phyloP scores from a whole-genome alignment of 2,888 invertebrate species.

The Hartigia nigra region DNA sequence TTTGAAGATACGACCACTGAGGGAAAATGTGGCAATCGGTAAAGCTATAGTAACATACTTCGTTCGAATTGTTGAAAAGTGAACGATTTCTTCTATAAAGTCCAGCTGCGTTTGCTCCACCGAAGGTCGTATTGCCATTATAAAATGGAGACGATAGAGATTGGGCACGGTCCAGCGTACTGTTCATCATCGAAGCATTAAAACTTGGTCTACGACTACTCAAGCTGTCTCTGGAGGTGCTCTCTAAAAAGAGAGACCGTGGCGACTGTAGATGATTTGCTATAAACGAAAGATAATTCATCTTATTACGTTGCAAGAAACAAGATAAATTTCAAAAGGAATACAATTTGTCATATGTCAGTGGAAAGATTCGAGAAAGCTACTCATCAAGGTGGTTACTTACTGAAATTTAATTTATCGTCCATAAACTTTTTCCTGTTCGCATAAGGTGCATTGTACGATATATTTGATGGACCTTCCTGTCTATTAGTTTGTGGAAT shows the following conservation, averaged over 20 bases:
- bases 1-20: conserved; percentile 9
- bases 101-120: conserved; percentile 72
- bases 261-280: conserved; percentile 60
- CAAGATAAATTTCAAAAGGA: background rate
- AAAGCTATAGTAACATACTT: conserved; percentile 35
- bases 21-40: conserved; percentile 2
- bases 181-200: conserved; percentile 67
- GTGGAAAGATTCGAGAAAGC: background rate
- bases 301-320: conserved; percentile 1
- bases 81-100: conserved; percentile 50
- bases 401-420: conserved; percentile 56
- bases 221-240: conserved; percentile 64
- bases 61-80: conserved; percentile 45
- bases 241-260: conserved; percentile 63
- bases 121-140: conserved; percentile 79
- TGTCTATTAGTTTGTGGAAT: conserved; percentile 65
- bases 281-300: conserved; percentile 31
- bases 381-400: conserved; percentile 26
- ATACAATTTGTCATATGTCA: background rate
- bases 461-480: conserved; percentile 47
- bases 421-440: conserved; percentile 53
- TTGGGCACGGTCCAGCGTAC: conserved; percentile 64
- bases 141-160: conserved; percentile 77
- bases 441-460: conserved; percentile 45
- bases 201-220: conserved; percentile 68